These are phyloP conservation scores for Tipula vernalis DNA, from an alignment of 2,888 invertebrate genomes.

Conservation along the genomic window DNA sequence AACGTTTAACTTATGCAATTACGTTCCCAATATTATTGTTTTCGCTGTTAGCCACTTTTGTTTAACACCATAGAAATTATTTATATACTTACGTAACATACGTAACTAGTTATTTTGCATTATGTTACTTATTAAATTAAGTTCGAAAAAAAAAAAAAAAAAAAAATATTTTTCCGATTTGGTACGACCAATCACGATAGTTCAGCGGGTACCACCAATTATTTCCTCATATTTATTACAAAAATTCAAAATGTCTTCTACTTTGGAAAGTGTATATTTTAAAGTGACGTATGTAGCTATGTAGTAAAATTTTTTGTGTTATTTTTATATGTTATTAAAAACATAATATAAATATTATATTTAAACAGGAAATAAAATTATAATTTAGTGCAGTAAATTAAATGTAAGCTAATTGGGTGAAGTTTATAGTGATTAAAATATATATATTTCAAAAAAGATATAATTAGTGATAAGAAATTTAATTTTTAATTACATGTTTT, in stretches of 20 bases:
- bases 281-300: constrained; percentile 6
- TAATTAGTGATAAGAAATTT: background rate
- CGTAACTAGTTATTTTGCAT: too few species aligned
- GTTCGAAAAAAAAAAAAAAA: too few species aligned
- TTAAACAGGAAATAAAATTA: background rate
- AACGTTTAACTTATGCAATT: too few species aligned
- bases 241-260: constrained; percentile 6
- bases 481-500: background rate
- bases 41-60: too few species aligned
- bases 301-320: background rate
- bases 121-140: too few species aligned
- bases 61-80: too few species aligned
- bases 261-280: background rate
- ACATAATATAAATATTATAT: background rate
- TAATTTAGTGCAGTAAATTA: background rate
- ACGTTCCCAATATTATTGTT: too few species aligned
- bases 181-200: background rate
- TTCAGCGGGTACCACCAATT: background rate
- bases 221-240: background rate
- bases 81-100: too few species aligned
- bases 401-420: background rate
- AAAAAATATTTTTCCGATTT: background rate
- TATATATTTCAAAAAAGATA: background rate
- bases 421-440: background rate
- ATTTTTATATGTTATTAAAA: background rate